Conservation (phyloP, 2,888 invertebrate species). For the Mechanitis mazaeus region DNA sequence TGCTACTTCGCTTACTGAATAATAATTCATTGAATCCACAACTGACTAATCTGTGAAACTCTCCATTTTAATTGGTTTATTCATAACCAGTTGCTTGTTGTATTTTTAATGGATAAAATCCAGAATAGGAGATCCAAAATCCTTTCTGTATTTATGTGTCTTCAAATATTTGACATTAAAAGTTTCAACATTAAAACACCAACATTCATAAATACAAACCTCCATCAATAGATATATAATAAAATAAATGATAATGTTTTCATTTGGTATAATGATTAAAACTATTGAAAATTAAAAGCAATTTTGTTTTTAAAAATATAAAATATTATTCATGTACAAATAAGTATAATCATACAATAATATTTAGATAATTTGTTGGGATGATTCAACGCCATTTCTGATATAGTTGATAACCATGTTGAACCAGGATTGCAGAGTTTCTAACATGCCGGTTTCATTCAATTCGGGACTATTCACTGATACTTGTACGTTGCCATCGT, state of each 20-base stretch:
- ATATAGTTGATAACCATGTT: slow-evolving; percentile 56
- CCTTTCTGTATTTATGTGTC: too few relatives aligned
- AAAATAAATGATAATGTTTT: too few relatives aligned
- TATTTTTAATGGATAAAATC: not conserved
- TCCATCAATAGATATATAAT: too few relatives aligned
- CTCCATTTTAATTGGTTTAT: not conserved
- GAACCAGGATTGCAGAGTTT: slow-evolving; percentile 56
- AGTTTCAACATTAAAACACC: too few relatives aligned
- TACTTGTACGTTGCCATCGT: slow-evolving; percentile 53
- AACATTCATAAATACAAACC: too few relatives aligned
- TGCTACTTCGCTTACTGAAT: slow-evolving; percentile 21
- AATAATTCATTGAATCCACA: slow-evolving; percentile 9
- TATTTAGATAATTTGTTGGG: slow-evolving; percentile 50
- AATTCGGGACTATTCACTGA: slow-evolving; percentile 42
- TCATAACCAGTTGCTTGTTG: not conserved
- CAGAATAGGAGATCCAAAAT: too few relatives aligned
- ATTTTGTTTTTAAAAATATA: not conserved
- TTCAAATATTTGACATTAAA: too few relatives aligned
- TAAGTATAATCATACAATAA: not conserved
- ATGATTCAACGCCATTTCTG: slow-evolving; percentile 41
- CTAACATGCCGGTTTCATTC: slow-evolving; percentile 40
- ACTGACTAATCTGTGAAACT: slow-evolving; percentile 2
- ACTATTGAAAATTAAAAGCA: not conserved
- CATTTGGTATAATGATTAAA: not conserved
- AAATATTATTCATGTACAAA: not conserved